A percentile compares a stretch with the other conserved stretches of the same genome.
Conservation (phyloP, 2,888 invertebrate species). For the Hydroisotoma schaefferi region DNA sequence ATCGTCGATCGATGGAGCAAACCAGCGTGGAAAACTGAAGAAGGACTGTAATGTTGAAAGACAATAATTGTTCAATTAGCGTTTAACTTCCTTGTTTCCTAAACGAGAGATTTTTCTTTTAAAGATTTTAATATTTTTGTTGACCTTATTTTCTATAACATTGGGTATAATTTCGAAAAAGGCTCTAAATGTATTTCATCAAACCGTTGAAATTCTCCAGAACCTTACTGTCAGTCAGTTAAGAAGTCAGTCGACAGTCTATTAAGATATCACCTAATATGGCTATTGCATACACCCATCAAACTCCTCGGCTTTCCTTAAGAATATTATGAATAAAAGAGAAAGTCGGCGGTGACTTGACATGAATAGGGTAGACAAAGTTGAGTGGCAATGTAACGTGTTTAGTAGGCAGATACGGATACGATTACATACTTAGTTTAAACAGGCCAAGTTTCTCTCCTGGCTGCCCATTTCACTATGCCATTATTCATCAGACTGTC, state of each 20-base stretch:
- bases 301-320: background rate
- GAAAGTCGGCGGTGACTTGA: background rate
- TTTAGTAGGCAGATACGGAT: background rate
- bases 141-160: no score
- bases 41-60: constrained; percentile 48
- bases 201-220: background rate
- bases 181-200: no score
- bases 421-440: background rate
- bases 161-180: no score
- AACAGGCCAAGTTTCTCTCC: no score
- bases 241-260: constrained; percentile 2
- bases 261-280: background rate
- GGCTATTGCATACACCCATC: background rate
- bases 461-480: constrained; percentile 6
- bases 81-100: no score
- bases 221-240: constrained; percentile 3
- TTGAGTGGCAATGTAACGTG: constrained; percentile 6
- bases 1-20: constrained; percentile 48
- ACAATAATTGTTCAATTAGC: no score
- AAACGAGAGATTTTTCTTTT: no score
- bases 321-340: background rate
- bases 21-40: constrained; percentile 50
- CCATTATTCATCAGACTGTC: constrained; percentile 14
- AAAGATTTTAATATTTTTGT: no score
- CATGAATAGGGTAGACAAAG: background rate